phyloP scores from a whole-genome alignment of 2,797 vertebrate species.

The Lithobates pipiens region DNA sequence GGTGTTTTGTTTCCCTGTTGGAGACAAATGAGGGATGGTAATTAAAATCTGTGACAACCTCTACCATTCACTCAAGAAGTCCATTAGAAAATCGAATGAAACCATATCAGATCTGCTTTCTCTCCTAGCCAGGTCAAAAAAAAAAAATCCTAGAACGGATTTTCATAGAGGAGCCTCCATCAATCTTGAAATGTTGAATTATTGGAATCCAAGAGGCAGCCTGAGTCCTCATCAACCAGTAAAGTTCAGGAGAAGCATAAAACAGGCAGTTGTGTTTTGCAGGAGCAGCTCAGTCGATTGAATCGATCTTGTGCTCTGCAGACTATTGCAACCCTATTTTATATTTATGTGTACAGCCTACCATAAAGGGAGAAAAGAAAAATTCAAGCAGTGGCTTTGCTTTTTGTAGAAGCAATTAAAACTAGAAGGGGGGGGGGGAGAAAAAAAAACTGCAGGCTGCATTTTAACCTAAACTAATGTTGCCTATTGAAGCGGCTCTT shows the following conservation, averaged over 20 bases:
- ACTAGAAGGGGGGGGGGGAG: neutral
- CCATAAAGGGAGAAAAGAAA: neutral
- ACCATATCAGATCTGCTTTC: no score
- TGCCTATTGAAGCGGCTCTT: constrained; percentile 8
- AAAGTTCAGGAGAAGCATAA: constrained; percentile 28
- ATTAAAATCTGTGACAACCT: constrained; percentile 74
- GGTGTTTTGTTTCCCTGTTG: constrained; percentile 85
- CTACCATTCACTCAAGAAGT: constrained; percentile 69
- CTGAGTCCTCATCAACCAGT: neutral
- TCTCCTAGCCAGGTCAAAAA: neutral
- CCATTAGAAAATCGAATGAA: neutral
- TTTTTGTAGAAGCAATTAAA: constrained; percentile 24
- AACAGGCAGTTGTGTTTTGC: constrained; percentile 24
- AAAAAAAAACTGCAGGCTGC: neutral
- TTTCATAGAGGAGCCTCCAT: neutral
- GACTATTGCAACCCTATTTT: constrained; percentile 37
- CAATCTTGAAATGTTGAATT: neutral
- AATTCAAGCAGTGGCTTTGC: neutral
- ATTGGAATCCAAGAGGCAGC: neutral
- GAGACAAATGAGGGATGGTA: constrained; percentile 82
- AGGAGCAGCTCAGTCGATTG: constrained; percentile 34
- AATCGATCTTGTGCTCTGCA: constrained; percentile 48
- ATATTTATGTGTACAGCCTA: constrained; percentile 32
- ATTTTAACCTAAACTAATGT: constrained; percentile 26
- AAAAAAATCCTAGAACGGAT: no score